Evolutionary conservation across 2,113 vertebrate genomes (phyloP), one percentile per base, ranked within the genome.

Genomic region (Hiodon alosoides): DNA sequence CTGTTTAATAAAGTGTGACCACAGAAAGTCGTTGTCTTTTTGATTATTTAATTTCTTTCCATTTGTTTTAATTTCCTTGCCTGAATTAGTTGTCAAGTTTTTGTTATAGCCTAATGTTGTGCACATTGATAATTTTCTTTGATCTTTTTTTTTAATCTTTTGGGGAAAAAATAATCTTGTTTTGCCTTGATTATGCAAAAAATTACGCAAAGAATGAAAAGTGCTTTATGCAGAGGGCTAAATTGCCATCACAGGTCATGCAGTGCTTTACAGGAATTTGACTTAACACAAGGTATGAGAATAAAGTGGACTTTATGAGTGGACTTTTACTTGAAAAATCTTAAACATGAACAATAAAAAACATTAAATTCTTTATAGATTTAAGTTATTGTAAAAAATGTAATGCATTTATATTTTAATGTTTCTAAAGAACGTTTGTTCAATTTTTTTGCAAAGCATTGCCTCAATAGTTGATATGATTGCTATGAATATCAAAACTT

Each of bases 351-450:
- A 73, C 66, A 71, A 54, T 13, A 75, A 31, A 51, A 65, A 14
- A 52, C 71, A 14, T 76, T 73, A 64, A 77, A 69, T 79, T 69
- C 79, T 75, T 57, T 79, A 78, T 80, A 65, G 78, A 79, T 71
- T 78, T 79, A 78, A 82, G 79, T 79, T 82, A 82, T 80, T 85
- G 78, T 77, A 78, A 68, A 80, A 77, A 79, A 80, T 78, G 73
- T 67, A 80, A 83, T 83, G 77, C 80, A 79, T 76, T 73, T 79
- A 73, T 73, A 72, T 72, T 62, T 71, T 76, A 68, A 69, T 75
- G 80, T 81, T 79, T 68, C 66, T 71, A 79, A 84, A 83, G 53
- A 77, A 74, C 65, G 79, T 80, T 70, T 79, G 73, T 82, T 80
- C 72, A 79, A 79, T 83, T 86, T 82, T 77, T 70, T 82, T 81